A percentile compares a stretch with the other conserved stretches of the same genome.
phyloP scores from a whole-genome alignment of 2,888 invertebrate genomes.

The Sicus ferrugineus region DNA sequence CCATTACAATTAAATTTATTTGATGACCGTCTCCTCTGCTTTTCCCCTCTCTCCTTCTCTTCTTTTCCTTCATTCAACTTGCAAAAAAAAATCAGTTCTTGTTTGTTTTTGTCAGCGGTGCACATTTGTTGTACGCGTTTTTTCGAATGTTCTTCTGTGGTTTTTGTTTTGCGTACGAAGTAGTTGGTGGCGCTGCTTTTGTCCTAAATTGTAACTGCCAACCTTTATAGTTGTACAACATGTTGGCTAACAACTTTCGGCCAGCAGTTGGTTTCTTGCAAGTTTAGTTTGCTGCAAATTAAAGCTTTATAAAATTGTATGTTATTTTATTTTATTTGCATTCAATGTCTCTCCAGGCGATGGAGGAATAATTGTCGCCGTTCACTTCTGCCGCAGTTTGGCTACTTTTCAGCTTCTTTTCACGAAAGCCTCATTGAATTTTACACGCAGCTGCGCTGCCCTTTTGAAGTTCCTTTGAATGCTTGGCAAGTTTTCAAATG shows the following conservation, averaged over 20 bases:
- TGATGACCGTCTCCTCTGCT: not conserved
- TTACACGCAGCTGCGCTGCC: no score
- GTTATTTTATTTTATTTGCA: no score
- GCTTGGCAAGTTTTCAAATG: no score
- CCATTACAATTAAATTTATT: constrained; percentile 11
- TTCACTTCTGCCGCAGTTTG: no score
- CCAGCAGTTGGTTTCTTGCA: not conserved
- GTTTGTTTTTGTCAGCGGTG: not conserved
- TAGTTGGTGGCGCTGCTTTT: not conserved
- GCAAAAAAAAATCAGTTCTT: not conserved
- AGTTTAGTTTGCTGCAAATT: not conserved
- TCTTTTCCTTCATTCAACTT: not conserved
- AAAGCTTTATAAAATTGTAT: not conserved
- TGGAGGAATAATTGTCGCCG: no score
- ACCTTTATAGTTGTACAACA: constrained; percentile 1
- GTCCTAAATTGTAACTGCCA: constrained; percentile 8
- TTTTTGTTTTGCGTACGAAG: not conserved
- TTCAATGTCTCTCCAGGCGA: no score
- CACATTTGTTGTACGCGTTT: not conserved
- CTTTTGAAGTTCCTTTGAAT: no score
- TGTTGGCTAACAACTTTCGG: constrained; percentile 11
- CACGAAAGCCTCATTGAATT: no score
- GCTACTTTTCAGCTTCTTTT: no score
- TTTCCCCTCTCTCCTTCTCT: not conserved
- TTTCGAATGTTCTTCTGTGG: not conserved